Evolutionary conservation across 2,797 vertebrate genomes (phyloP).

Genomic region (Capromys pilorides): DNA sequence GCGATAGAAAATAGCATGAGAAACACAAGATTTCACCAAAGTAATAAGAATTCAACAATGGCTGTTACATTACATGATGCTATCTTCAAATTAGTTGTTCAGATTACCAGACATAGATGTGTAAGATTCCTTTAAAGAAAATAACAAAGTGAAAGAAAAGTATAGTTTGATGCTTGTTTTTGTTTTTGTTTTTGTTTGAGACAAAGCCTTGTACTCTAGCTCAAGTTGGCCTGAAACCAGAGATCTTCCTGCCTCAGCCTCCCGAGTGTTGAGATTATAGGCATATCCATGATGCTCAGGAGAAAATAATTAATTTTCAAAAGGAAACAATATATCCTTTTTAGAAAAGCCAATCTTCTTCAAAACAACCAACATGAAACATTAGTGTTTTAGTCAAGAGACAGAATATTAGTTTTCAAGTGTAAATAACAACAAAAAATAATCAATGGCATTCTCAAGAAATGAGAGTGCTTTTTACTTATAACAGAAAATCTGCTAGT

Average conservation of each 20-base stretch:
- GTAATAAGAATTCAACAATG: too few relatives aligned
- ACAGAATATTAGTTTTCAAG: not conserved
- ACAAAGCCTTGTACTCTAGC: not conserved
- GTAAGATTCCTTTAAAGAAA: too few relatives aligned
- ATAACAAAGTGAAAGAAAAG: too few relatives aligned
- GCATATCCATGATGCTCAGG: not conserved
- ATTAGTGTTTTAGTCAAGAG: not conserved
- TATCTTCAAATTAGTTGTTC: too few relatives aligned
- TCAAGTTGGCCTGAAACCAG: not conserved
- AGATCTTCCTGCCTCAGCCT: not conserved
- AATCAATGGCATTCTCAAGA: not conserved
- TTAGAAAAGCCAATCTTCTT: not conserved
- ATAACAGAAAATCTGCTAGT: not conserved
- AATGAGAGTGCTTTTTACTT: not conserved
- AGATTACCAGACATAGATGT: too few relatives aligned
- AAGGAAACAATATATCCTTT: constrained; percentile 8
- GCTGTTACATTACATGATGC: too few relatives aligned
- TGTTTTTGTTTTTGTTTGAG: not conserved
- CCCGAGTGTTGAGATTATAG: not conserved
- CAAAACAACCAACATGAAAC: not conserved
- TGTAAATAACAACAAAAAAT: not conserved
- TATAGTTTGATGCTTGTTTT: too few relatives aligned
- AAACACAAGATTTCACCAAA: too few relatives aligned
- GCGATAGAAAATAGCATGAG: too few relatives aligned
- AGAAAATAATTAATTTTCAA: not conserved